Percentiles rank a stretch among this genome's conserved stretches.
phyloP scores from a whole-genome alignment of 2,797 vertebrate genomes.

The Peromyscus attwateri region DNA sequence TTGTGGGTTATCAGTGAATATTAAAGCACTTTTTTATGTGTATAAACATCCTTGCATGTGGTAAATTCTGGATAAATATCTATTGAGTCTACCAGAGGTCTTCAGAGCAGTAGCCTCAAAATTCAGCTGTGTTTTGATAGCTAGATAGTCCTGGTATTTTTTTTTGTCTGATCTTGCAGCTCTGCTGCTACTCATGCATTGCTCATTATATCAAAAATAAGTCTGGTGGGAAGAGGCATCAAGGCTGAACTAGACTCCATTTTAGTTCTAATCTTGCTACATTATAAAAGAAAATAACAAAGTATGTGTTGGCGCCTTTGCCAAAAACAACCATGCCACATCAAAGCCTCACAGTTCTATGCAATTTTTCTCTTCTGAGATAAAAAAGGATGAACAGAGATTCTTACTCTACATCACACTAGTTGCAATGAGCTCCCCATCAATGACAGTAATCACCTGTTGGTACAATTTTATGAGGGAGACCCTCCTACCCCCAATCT shows the following conservation, averaged over 20 bases:
- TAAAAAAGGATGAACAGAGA: conserved; percentile 46
- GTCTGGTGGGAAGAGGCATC: not conserved
- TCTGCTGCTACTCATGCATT: not conserved
- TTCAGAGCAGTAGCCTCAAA: conserved; percentile 27
- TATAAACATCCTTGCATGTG: conserved; percentile 23
- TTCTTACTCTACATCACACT: not conserved
- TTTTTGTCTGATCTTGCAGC: not conserved
- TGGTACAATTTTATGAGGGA: not conserved
- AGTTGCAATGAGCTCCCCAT: not conserved
- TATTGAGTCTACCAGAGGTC: conserved; percentile 35
- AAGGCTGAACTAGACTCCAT: conserved; percentile 7
- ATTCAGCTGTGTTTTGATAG: not conserved
- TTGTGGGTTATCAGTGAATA: not conserved
- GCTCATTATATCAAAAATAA: not conserved
- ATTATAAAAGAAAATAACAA: conserved; percentile 63
- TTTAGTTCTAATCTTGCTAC: conserved; percentile 51
- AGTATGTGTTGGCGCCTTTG: conserved; percentile 18
- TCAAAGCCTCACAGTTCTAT: conserved; percentile 57
- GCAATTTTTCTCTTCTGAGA: conserved; percentile 34
- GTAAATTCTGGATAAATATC: conserved; percentile 57
- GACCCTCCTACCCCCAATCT: not conserved
- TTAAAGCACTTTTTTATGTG: conserved; percentile 2
- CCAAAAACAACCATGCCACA: conserved; percentile 40
- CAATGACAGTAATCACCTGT: not conserved
- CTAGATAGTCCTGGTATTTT: not conserved